Evolutionary conservation across 2,113 vertebrate genomes (phyloP).

Genomic region (Myiozetetes cayanensis): DNA sequence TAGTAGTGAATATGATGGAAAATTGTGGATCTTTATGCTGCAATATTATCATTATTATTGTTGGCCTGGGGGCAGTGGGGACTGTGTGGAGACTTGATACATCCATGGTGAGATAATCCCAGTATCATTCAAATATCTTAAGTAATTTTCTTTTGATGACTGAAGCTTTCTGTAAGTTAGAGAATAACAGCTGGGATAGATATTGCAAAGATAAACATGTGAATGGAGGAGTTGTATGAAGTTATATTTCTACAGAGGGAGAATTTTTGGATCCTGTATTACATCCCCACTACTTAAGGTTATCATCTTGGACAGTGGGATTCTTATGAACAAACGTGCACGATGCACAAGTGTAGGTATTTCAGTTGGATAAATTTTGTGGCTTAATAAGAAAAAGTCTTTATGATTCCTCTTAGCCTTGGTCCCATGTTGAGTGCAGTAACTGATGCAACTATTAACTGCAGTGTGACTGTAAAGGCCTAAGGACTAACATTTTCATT

Average conservation of each 20-base stretch:
- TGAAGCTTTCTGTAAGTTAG: neutral
- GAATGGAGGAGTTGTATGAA: neutral
- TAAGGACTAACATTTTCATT: neutral
- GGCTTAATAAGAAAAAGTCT: neutral
- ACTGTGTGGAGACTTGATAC: accelerated
- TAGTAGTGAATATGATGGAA: neutral
- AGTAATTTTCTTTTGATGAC: neutral
- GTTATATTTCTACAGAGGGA: neutral
- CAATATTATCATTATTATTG: neutral
- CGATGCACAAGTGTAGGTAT: neutral
- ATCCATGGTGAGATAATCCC: neutral
- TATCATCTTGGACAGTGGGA: neutral
- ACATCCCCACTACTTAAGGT: neutral
- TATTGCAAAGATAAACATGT: neutral
- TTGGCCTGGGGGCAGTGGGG: neutral
- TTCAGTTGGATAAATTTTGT: neutral
- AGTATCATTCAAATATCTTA: neutral
- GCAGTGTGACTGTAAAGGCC: neutral
- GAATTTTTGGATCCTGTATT: neutral
- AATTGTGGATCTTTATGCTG: neutral
- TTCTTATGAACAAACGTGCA: neutral
- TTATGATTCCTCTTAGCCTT: neutral
- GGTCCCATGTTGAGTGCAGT: neutral
- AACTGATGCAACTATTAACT: neutral
- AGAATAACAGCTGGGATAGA: neutral